Evolutionary conservation across 2,113 vertebrate genomes (phyloP).

Genomic region (Cavia porcellus): DNA sequence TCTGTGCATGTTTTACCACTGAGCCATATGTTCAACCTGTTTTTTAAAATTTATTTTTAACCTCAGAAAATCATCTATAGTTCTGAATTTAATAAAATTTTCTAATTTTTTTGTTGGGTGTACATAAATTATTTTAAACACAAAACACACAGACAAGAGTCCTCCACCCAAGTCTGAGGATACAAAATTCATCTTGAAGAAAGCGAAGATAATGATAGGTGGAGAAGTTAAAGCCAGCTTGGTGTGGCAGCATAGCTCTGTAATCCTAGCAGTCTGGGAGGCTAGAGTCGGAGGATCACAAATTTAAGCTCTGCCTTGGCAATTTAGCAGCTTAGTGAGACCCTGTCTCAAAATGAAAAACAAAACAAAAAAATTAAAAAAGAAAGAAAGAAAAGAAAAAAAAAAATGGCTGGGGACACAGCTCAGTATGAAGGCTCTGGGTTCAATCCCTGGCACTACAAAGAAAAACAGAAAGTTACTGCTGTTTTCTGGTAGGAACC

Average conservation of each 20-base stretch:
- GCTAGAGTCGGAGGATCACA: background rate
- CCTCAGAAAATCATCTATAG: background rate
- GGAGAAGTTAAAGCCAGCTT: background rate
- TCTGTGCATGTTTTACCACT: background rate
- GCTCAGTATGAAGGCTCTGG: background rate
- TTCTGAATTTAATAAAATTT: conserved; percentile 38
- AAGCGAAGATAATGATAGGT: conserved; percentile 34
- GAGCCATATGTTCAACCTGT: background rate
- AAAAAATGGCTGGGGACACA: background rate
- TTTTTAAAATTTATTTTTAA: conserved; percentile 30
- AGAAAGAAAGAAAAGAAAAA: background rate
- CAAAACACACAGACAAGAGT: background rate
- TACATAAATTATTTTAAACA: conserved; percentile 9
- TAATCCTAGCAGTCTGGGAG: background rate
- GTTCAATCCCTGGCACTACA: background rate
- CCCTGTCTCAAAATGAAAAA: background rate
- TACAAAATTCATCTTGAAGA: background rate
- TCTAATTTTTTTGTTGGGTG: background rate
- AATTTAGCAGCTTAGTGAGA: background rate
- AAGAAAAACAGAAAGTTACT: conserved; percentile 4
- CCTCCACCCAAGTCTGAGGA: background rate
- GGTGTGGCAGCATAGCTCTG: background rate
- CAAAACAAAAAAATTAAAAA: background rate
- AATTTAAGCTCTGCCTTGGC: background rate
- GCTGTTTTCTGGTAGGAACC: conserved; percentile 4